phyloP scores from a whole-genome alignment of 2,113 vertebrate species.

The Phrynocephalus versicolor region DNA sequence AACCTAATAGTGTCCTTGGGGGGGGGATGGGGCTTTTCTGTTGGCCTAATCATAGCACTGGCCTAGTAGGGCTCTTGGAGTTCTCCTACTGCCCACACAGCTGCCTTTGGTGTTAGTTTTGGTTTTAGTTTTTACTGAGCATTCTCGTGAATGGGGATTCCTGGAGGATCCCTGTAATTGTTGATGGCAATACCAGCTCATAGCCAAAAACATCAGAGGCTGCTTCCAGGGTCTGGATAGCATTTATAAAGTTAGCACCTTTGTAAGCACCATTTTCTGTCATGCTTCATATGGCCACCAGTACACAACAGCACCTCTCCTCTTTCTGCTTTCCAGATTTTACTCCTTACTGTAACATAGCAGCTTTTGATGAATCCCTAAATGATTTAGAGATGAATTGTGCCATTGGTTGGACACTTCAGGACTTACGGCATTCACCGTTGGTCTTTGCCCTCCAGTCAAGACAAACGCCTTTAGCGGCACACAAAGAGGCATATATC shows the following conservation, averaged over 20 bases:
- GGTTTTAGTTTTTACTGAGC: background rate
- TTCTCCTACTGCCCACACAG: no score
- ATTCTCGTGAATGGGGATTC: background rate
- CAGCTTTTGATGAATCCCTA: background rate
- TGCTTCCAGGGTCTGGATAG: background rate
- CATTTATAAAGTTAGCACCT: background rate
- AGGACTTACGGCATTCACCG: constrained; percentile 80
- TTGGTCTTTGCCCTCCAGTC: constrained; percentile 83
- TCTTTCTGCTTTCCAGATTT: background rate
- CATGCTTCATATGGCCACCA: background rate
- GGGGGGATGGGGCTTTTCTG: no score
- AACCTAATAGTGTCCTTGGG: background rate
- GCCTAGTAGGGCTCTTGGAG: no score
- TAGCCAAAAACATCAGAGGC: background rate
- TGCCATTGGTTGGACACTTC: background rate
- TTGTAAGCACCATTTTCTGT: background rate
- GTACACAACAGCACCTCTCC: background rate
- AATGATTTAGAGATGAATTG: background rate
- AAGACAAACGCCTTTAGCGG: constrained; percentile 76
- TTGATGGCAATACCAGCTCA: background rate
- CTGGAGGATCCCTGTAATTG: background rate
- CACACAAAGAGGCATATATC: constrained; percentile 83
- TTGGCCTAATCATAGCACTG: no score
- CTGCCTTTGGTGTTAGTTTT: background rate
- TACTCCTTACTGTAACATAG: background rate